Percentiles rank a stretch among this genome's conserved stretches.
phyloP scores from a whole-genome alignment of 2,888 invertebrate genomes.

The Pimpla rufipes region DNA sequence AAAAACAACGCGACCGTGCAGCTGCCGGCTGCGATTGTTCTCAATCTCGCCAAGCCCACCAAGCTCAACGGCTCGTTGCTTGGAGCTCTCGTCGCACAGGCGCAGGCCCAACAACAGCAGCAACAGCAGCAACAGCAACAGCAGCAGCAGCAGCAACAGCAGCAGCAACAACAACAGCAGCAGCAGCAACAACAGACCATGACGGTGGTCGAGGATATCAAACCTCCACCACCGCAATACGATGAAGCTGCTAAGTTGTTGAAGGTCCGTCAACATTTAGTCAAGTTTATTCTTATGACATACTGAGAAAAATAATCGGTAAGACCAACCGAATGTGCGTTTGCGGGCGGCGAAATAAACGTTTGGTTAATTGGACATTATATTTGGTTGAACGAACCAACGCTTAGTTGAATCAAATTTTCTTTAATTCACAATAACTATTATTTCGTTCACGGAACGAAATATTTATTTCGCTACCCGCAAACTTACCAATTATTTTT shows the following conservation, averaged over 20 bases:
- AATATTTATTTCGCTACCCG: no score
- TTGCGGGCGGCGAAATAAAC: no score
- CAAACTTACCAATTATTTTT: no score
- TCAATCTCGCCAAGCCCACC: conserved; percentile 82
- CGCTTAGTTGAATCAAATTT: no score
- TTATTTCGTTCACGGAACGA: no score
- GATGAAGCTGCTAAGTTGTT: conserved; percentile 90
- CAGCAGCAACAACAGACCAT: conserved; percentile 74
- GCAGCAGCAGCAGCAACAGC: conserved; percentile 76
- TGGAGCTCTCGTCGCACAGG: conserved; percentile 83
- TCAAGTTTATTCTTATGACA: background rate
- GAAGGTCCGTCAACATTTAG: conserved; percentile 81
- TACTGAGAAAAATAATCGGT: background rate
- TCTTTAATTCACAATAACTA: no score
- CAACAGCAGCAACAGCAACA: no score
- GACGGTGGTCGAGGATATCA: conserved; percentile 82
- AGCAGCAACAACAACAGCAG: conserved; percentile 73
- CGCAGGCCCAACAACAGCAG: conserved; percentile 81
- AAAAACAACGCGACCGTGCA: conserved; percentile 83
- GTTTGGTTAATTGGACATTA: no score
- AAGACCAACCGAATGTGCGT: no score
- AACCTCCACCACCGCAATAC: conserved; percentile 90
- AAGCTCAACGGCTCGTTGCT: conserved; percentile 83
- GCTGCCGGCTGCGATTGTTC: conserved; percentile 82
- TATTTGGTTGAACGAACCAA: no score